phyloP scores from a whole-genome alignment of 2,797 vertebrate species.

The Rhynchotus rufescens region DNA sequence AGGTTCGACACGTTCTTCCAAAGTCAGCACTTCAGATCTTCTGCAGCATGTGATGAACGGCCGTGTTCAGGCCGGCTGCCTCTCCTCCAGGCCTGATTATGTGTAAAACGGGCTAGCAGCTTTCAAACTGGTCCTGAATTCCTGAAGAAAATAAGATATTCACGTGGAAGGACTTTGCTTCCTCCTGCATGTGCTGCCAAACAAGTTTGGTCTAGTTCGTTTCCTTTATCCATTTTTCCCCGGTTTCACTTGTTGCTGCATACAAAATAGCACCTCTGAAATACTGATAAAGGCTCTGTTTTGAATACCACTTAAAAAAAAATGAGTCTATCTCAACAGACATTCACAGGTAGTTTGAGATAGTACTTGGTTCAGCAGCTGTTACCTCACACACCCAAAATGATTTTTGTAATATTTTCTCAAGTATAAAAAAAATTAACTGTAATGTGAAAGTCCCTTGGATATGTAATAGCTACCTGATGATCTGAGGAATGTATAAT shows the following conservation, averaged over 20 bases:
- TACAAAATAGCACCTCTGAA: constrained; percentile 24
- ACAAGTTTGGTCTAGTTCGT: not conserved
- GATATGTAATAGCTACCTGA: not conserved
- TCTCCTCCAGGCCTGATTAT: not conserved
- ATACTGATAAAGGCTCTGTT: constrained; percentile 46
- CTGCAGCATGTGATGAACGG: not conserved
- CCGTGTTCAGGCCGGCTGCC: not conserved
- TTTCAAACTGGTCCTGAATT: not conserved
- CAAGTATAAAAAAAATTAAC: constrained; percentile 7
- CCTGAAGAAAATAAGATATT: not conserved
- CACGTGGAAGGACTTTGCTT: not conserved
- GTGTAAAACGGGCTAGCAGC: not conserved
- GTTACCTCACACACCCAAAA: constrained; percentile 22
- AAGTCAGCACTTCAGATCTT: not conserved
- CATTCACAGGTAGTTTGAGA: constrained; percentile 19
- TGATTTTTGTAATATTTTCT: constrained; percentile 13
- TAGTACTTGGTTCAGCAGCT: constrained; percentile 13
- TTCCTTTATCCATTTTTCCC: not conserved
- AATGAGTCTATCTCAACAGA: not conserved
- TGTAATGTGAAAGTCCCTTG: constrained; percentile 32
- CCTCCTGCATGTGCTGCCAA: not conserved
- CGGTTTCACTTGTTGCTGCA: constrained; percentile 23
- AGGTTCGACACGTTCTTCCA: not conserved
- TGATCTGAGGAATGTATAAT: not conserved
- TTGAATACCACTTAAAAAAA: constrained; percentile 37